phyloP scores from a whole-genome alignment of 1,140 invertebrate genomes.

The Melipona quadrifasciata region DNA sequence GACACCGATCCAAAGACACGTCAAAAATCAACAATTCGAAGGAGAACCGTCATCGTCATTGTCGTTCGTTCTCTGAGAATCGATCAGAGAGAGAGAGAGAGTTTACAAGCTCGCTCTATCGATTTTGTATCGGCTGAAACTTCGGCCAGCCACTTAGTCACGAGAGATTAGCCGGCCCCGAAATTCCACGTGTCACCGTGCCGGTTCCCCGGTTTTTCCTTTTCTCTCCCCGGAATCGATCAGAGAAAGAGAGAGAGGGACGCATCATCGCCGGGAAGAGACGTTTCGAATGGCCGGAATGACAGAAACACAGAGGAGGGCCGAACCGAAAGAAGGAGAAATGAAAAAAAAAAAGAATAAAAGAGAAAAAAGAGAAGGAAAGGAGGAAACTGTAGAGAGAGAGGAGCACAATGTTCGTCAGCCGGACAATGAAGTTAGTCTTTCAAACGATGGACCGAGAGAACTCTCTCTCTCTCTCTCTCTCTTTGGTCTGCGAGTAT shows the following conservation, averaged over 20 bases:
- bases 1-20: not conserved
- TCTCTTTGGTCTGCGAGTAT: conserved; percentile 44
- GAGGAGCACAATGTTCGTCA: conserved; percentile 69
- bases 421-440: conserved; percentile 65
- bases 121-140: conserved; percentile 49
- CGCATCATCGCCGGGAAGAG: conserved; percentile 30
- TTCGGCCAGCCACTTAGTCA: conserved; percentile 57
- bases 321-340: not conserved
- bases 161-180: conserved; percentile 59
- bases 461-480: conserved; percentile 13
- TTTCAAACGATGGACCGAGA: conserved; percentile 55
- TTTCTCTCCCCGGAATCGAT: not conserved
- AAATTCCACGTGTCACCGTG: conserved; percentile 63
- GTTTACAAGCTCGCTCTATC: conserved; percentile 37
- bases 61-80: not conserved
- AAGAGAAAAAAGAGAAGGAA: too few species aligned
- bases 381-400: not conserved
- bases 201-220: not conserved
- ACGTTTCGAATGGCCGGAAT: conserved; percentile 56
- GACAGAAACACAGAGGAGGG: conserved; percentile 54
- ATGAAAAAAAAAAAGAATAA: too few species aligned
- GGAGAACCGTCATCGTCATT: not conserved
- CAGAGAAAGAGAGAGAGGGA: not conserved
- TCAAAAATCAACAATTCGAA: not conserved
- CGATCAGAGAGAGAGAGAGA: not conserved